Percentiles rank a stretch among this genome's conserved stretches.
Evolutionary conservation across 2,888 invertebrate species (phyloP).

Genomic region (Stenichneumon culpator): DNA sequence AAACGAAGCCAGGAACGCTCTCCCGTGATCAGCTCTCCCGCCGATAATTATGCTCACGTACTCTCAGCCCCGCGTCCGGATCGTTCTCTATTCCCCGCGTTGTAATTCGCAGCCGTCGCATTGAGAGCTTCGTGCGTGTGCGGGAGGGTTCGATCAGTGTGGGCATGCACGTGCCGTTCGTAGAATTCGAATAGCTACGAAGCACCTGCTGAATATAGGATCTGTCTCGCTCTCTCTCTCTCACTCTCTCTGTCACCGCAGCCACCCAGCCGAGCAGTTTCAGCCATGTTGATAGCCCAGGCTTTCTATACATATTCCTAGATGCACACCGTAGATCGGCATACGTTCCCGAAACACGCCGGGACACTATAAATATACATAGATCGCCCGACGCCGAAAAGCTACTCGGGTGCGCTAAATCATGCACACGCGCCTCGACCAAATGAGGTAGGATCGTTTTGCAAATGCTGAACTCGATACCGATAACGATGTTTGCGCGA

Average conservation of each 20-base stretch:
- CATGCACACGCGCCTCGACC: slow-evolving; percentile 34
- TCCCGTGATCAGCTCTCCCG: slow-evolving; percentile 11
- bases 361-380: not conserved
- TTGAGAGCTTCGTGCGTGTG: not conserved
- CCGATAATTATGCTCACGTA: slow-evolving; percentile 48
- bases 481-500: slow-evolving; percentile 64
- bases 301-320: slow-evolving; percentile 15
- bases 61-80: not conserved
- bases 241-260: slow-evolving; percentile 28
- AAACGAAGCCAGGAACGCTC: not conserved
- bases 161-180: not conserved
- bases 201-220: slow-evolving; percentile 46
- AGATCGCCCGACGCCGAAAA: slow-evolving; percentile 4
- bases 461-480: slow-evolving; percentile 48
- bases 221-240: too few relatives aligned
- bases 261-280: slow-evolving; percentile 26
- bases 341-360: not conserved
- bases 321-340: not conserved
- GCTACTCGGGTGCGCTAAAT: slow-evolving; percentile 39
- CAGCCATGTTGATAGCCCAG: not conserved
- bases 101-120: slow-evolving; percentile 39
- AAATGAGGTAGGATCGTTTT: slow-evolving; percentile 58
- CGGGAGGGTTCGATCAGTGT: not conserved
- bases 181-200: slow-evolving; percentile 47
- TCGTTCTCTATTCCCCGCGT: slow-evolving; percentile 12